Base-by-base conservation (phyloP, 2,888 invertebrate genomes). In the Malthinus flaveolus region DNA sequence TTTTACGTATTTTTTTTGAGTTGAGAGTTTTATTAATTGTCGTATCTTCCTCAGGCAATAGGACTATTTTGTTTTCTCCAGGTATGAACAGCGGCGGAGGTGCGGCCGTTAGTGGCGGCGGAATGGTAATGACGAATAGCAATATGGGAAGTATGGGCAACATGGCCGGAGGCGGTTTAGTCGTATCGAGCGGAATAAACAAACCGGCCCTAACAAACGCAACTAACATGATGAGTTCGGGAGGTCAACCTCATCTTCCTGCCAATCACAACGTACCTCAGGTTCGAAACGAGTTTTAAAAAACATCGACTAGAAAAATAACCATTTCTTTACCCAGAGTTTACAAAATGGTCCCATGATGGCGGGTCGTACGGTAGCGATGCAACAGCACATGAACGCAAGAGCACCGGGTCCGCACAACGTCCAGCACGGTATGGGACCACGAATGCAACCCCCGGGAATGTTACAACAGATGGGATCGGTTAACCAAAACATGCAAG, bases 341-440 rank as follows among this genome's bases (percentile, higher is more conserved):
- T 85, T 91, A 84, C 90, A 89, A 75, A 92, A 92, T 75, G 92
- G 92, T 1, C 91, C 92, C 0, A 82, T 91, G 76, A 82, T 89
- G 83, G 75, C 78, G 55, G 79, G 81, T 10, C 75, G 83, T 37
- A 75, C 78, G 9, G 81, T 81, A 12, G 76, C 80, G 64, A 80
- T 81, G 69, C 23, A 23, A 23, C 78, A 80, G 51, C 76, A 76
- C 59, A 77, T 84, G 67, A 81, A 83, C 66, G 80, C 80, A 7
- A 59, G 67, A 57, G 68, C 72, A 7, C 75, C 77, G 7, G 74
- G 72, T 11, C 73, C 73, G 7, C 75, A 74, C 15, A 78, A 79
- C n/a, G 79, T 81, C 32, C 39, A 42, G 15, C 77, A 84, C 74
- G 77, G 83, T 69, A 73, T 85, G 69, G 84, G 85, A 59, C 82